Base-by-base conservation (phyloP, 2,797 vertebrate species). In the Cuniculus paca region DNA sequence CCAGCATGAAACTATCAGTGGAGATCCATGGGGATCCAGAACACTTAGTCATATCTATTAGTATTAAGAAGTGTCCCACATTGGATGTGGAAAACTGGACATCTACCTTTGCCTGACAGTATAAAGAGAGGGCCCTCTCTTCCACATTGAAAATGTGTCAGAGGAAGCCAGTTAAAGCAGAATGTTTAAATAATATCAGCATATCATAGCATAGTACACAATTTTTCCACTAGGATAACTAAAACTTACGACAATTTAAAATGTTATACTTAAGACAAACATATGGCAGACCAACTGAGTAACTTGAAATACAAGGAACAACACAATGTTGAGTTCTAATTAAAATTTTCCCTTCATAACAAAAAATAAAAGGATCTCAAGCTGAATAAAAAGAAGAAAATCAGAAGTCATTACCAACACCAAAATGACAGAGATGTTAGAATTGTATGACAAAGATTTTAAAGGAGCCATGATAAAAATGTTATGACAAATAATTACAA, bases 331-430 rank as follows among this genome's bases (percentile, higher is more conserved):
- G 48, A 52, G 42, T 92, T 81, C 56, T 50, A 79, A 39, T 19
- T 34, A 20, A 79, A 84, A 83, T 36, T 65, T 36, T 19, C 4
- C 86, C 58, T 61, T 81, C 31, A 9, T 68, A 80, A 52, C 14
- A 72, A 65, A 20, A 87, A 58, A 36, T 13, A 52, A 31, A 72
- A 81, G 68, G 34, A 56, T 36, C 34, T 34, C n/a, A 63, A 74
- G 81, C 2, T 36, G 39, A 94, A 89, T 58, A 34, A 92, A 61
- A 45, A 54, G 77, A 68, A 72, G 31, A 96, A 68, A 50, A 77
- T 36, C 34, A 65, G 6, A 52, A 45, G 14, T 75, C 31, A 60
- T 39, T 8, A 85, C 17, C 9, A 92, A 83, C 4, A 88, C 54
- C 70, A 84, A 94, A 72, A 68, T 48, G 42, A 36, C n/a, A 42